These are phyloP conservation scores for Cheilosia pagana DNA, from an alignment of 2,888 invertebrate genomes.

Conservation along the genomic window DNA sequence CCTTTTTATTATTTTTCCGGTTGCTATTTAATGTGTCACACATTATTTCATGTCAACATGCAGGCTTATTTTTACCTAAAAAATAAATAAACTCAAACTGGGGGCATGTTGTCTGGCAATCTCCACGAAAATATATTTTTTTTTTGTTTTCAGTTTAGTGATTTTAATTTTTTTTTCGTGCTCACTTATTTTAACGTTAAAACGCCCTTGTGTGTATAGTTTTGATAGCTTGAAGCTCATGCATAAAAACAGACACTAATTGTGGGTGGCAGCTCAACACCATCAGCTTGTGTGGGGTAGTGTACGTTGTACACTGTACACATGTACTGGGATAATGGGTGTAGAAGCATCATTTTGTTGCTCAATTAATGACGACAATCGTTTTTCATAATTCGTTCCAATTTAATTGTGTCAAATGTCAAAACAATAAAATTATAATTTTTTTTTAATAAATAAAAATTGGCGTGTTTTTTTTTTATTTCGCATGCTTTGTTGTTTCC, in stretches of 20 bases:
- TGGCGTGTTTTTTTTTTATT: not conserved
- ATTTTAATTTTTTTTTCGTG: slow-evolving; percentile 16
- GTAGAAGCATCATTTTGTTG: slow-evolving; percentile 51
- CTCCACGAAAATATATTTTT: not conserved
- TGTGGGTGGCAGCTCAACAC: slow-evolving; percentile 57
- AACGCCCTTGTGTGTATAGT: slow-evolving; percentile 10
- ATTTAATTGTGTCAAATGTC: slow-evolving; percentile 75
- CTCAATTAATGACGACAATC: slow-evolving; percentile 72
- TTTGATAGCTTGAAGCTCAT: slow-evolving; percentile 26
- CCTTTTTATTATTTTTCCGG: slow-evolving; percentile 27
- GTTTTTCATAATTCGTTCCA: slow-evolving; percentile 74
- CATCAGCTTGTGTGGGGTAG: not conserved
- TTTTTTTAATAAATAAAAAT: slow-evolving; percentile 5
- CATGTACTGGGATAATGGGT: slow-evolving; percentile 26
- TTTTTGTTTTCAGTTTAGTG: not conserved
- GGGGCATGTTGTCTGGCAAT: not conserved
- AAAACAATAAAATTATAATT: slow-evolving; percentile 65
- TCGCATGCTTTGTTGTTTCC: not conserved
- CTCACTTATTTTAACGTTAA: slow-evolving; percentile 21
- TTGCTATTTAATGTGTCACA: slow-evolving; percentile 46
- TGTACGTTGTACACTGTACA: not conserved
- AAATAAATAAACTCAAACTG: slow-evolving; percentile 26
- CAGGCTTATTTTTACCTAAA: slow-evolving; percentile 16
- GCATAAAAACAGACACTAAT: slow-evolving; percentile 54
- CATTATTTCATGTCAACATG: slow-evolving; percentile 44